Conservation (phyloP, 2,113 vertebrate species). For the Junco hyemalis region DNA sequence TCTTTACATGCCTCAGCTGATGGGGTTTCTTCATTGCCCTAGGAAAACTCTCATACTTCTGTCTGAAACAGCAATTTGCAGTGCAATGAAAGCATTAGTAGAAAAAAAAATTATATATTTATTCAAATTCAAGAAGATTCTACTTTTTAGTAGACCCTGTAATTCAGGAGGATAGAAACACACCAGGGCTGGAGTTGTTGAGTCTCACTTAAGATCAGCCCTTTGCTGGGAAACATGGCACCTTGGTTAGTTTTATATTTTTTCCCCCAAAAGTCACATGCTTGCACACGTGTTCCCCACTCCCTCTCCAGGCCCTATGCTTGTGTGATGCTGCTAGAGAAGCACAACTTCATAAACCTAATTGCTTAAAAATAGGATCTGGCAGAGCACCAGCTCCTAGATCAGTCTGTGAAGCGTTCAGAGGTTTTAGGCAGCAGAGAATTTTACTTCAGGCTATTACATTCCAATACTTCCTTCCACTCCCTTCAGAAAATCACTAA, state of each 20-base stretch:
- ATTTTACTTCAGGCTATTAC: neutral
- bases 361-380: slow-evolving; percentile 34
- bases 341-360: neutral
- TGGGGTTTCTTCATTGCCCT: neutral
- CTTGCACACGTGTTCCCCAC: neutral
- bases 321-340: neutral
- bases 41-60: neutral
- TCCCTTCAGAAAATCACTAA: neutral
- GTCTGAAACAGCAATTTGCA: neutral
- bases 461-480: neutral
- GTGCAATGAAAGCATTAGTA: neutral
- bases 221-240: neutral
- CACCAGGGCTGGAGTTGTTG: neutral
- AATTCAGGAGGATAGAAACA: neutral
- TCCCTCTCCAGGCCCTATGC: neutral
- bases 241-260: neutral
- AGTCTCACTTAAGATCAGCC: neutral
- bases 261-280: neutral
- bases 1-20: neutral
- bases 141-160: neutral
- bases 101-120: neutral
- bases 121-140: neutral
- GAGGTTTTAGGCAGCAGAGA: slow-evolving; percentile 13
- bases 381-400: slow-evolving; percentile 29
- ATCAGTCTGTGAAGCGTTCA: slow-evolving; percentile 13